Percentiles rank a stretch among this genome's conserved stretches.
Evolutionary conservation across 2,113 vertebrate genomes (phyloP).

Genomic region (Aspidoscelis tigris): DNA sequence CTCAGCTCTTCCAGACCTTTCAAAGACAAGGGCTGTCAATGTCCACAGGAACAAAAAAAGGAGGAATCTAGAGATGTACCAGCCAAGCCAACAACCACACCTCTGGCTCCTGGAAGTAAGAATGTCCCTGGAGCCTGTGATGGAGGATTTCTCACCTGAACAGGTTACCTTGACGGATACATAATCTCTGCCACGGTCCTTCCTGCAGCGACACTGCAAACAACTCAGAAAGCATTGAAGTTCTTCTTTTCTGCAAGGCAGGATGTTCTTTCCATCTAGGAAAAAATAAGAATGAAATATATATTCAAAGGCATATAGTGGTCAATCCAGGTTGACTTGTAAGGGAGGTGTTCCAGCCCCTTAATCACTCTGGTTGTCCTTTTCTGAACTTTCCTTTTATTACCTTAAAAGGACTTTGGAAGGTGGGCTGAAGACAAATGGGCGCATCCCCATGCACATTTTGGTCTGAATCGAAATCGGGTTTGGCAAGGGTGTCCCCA

Average conservation of each 20-base stretch:
- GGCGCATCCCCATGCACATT: too few relatives aligned
- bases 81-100: neutral
- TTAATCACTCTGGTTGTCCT: too few relatives aligned
- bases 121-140: neutral
- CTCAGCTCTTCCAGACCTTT: neutral
- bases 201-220: conserved; percentile 82
- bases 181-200: conserved; percentile 79
- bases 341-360: too few relatives aligned
- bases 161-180: conserved; percentile 90
- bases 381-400: too few relatives aligned
- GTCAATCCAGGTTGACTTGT: too few relatives aligned
- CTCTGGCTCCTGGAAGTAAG: neutral
- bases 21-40: neutral
- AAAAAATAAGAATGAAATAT: conserved; percentile 17
- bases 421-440: too few relatives aligned
- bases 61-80: neutral
- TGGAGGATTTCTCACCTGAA: conserved; percentile 79
- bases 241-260: conserved; percentile 71
- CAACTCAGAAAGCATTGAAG: conserved; percentile 73
- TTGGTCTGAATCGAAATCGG: too few relatives aligned
- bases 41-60: neutral
- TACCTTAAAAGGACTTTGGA: too few relatives aligned
- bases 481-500: too few relatives aligned
- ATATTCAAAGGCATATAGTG: too few relatives aligned
- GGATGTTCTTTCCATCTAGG: conserved; percentile 73